Percentiles rank a stretch among this genome's conserved stretches.
These are phyloP conservation scores for Leptopilina drosophilae DNA, from an alignment of 2,888 invertebrate genomes.

Conservation along the genomic window DNA sequence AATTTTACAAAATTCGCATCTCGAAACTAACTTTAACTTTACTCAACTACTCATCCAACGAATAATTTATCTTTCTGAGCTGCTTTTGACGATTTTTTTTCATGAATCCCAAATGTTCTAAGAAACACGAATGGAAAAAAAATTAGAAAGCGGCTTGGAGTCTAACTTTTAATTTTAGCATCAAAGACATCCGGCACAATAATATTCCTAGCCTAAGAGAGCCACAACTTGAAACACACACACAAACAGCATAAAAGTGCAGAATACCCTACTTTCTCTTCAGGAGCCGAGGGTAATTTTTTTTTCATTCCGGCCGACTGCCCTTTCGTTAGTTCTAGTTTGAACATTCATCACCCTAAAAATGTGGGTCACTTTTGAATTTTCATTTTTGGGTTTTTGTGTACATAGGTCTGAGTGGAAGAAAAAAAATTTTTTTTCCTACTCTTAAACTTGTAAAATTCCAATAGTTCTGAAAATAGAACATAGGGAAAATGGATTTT, in stretches of 20 bases:
- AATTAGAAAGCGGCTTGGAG: constrained; percentile 25
- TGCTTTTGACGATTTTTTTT: not conserved
- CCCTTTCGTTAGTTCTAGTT: constrained; percentile 10
- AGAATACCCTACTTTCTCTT: constrained; percentile 54
- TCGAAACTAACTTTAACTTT: no score
- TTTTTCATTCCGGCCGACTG: constrained; percentile 23
- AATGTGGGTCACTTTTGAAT: constrained; percentile 65
- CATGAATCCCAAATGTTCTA: constrained; percentile 1
- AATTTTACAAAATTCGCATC: no score
- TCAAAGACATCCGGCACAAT: constrained; percentile 38
- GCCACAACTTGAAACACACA: not conserved
- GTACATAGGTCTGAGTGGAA: not conserved
- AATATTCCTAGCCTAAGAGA: constrained; percentile 8
- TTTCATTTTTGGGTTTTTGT: constrained; percentile 39
- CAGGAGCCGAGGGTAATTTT: constrained; percentile 43
- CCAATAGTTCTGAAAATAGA: not conserved
- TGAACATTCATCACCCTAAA: constrained; percentile 51
- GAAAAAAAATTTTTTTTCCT: not conserved
- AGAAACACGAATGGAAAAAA: constrained; percentile 22
- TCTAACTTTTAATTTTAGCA: constrained; percentile 12
- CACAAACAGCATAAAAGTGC: constrained; percentile 14
- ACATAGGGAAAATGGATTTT: no score
- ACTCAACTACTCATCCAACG: not conserved
- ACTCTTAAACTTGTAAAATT: not conserved
- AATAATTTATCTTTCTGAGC: no score